Evolutionary conservation across 2,797 vertebrate genomes (phyloP).

Genomic region (Acanthurus lineatus): DNA sequence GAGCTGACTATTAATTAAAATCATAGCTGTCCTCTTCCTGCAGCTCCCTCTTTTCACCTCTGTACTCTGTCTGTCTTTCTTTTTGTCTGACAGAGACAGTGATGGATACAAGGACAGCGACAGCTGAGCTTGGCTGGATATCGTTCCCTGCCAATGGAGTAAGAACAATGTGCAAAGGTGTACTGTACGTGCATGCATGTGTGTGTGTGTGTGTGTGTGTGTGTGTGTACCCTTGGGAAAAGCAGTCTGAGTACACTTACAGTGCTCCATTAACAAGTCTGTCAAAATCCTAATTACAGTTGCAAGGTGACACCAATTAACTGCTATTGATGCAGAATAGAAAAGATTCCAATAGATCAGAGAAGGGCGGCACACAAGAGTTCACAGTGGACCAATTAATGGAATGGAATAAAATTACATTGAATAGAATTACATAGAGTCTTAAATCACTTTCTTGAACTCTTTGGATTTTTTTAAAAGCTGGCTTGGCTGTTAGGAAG

Average conservation of each 20-base stretch:
- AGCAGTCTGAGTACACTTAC: conserved; percentile 69
- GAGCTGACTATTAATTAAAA: conserved; percentile 64
- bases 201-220: conserved; percentile 19
- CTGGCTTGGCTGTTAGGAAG: conserved; percentile 24
- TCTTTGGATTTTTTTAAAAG: conserved; percentile 25
- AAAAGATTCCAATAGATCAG: conserved; percentile 55
- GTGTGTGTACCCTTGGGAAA: conserved; percentile 53
- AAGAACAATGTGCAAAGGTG: conserved; percentile 75
- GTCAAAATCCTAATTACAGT: conserved; percentile 81
- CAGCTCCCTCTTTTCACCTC: conserved; percentile 35
- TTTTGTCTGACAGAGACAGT: conserved; percentile 87
- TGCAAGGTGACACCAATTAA: conserved; percentile 81
- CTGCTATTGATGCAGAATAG: conserved; percentile 59
- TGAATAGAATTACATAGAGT: not conserved
- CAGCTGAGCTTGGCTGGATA: conserved; percentile 90
- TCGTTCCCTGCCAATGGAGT: conserved; percentile 89
- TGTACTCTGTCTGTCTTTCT: conserved; percentile 71
- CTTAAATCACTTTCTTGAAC: conserved; percentile 15
- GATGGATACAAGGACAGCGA: conserved; percentile 89
- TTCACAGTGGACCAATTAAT: not conserved
- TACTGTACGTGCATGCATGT: conserved; percentile 16
- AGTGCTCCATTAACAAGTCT: conserved; percentile 73
- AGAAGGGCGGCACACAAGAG: conserved; percentile 1
- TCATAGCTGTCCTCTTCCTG: conserved; percentile 47
- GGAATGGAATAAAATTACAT: conserved; percentile 11